Percentiles rank a stretch among this genome's conserved stretches.
phyloP scores from a whole-genome alignment of 1,140 invertebrate genomes.

The Thaumatotibia leucotreta region DNA sequence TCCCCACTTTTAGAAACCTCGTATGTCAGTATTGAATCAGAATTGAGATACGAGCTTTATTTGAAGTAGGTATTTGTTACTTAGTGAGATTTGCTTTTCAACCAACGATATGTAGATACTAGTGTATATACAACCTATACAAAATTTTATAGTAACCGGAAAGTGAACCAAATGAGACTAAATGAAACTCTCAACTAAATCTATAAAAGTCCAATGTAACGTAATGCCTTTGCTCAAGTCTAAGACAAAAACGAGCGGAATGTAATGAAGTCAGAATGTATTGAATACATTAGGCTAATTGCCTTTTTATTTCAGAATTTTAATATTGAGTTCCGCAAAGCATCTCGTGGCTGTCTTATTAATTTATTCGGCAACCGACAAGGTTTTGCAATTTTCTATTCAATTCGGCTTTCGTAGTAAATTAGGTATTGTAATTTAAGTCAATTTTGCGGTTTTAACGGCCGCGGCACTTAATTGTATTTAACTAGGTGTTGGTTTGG shows the following conservation, averaged over 20 bases:
- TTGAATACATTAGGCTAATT: conserved; percentile 12
- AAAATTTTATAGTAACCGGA: no score
- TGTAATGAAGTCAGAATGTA: conserved; percentile 7
- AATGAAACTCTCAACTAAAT: no score
- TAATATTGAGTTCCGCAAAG: conserved; percentile 10
- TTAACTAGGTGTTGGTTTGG: conserved; percentile 8
- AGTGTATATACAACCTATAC: no score
- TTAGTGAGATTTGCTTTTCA: no score
- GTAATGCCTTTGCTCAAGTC: not conserved
- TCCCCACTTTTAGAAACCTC: no score
- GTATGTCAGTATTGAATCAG: no score
- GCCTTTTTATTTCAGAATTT: conserved; percentile 12
- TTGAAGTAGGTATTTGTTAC: no score
- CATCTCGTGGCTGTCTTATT: conserved; percentile 8
- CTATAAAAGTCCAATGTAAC: not conserved
- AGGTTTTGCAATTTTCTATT: conserved; percentile 14
- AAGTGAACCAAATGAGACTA: no score
- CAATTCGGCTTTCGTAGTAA: conserved; percentile 12
- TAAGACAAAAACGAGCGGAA: not conserved
- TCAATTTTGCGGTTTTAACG: conserved; percentile 13
- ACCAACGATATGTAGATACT: no score
- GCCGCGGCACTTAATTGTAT: conserved; percentile 6
- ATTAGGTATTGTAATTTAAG: conserved; percentile 14
- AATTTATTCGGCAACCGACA: conserved; percentile 11
- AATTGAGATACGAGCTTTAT: no score